Conservation (phyloP, 2,797 vertebrate species). For the Acestrorhynchus altus region DNA sequence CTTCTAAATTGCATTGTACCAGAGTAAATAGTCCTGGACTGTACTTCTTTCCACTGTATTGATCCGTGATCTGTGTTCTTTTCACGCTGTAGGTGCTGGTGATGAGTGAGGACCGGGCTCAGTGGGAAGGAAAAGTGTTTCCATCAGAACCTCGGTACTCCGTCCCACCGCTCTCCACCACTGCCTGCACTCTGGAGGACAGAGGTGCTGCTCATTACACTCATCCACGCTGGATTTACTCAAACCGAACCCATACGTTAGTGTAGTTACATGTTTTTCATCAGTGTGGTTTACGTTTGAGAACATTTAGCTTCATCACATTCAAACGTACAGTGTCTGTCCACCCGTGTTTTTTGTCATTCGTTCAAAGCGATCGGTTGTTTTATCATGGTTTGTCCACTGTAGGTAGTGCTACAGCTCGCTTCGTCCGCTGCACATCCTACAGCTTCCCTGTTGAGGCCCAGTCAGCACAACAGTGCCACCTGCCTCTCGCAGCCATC, state of each 20-base stretch:
- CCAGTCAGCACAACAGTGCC: conserved; percentile 71
- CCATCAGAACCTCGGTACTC: conserved; percentile 69
- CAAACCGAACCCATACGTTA: too few species aligned
- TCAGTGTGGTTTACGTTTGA: too few species aligned
- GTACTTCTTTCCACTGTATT: background rate
- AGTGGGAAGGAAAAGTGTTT: conserved; percentile 79
- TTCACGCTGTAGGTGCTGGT: conserved; percentile 73
- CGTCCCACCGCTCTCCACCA: conserved; percentile 80
- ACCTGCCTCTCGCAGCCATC: conserved; percentile 78
- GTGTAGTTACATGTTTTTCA: too few species aligned
- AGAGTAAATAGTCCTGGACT: background rate
- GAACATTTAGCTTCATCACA: background rate
- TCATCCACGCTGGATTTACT: too few species aligned
- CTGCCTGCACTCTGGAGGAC: conserved; percentile 75
- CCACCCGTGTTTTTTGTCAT: too few species aligned
- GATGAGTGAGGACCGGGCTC: conserved; percentile 73
- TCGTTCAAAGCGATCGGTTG: background rate
- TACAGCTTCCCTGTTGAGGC: conserved; percentile 80
- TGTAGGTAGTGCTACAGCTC: conserved; percentile 75
- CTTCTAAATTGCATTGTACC: background rate
- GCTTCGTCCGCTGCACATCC: conserved; percentile 72
- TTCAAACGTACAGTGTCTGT: too few species aligned
- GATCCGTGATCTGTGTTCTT: background rate
- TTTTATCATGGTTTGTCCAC: background rate
- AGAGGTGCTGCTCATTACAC: conserved; percentile 64